Evolutionary conservation across 35 echinoderm and acorn worm genomes (phyloP), one percentile per base, ranked within the genome.

Genomic region (Holothuria glaberrima): DNA sequence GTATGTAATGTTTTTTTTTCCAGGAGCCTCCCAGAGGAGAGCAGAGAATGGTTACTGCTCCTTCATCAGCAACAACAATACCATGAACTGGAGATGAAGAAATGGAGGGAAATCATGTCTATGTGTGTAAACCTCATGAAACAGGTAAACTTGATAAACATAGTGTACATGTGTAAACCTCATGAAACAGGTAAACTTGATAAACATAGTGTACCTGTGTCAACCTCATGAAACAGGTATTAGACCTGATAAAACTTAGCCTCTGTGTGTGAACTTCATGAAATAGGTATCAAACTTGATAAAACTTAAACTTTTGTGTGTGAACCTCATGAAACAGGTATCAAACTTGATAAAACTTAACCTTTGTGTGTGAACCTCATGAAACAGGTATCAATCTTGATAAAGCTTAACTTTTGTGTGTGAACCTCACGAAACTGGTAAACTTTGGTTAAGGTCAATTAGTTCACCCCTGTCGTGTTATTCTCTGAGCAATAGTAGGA

Each of bases 21-120:
- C 34, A 71, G 85, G 30, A 62, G 61, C 25, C 50, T 71, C 38
- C 66, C 60, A 22, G 85, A 71, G 32, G 85, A 69, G 20, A 64
- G 59, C 56, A 84, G 59, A 63, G 89, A 90, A 30, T 90, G 89
- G 89, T 48, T 68, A 29, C 60, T 65, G 5, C 63, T 90, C 20
- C 62, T 90, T 24, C 75, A 90, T 48, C 89, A 90, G 31, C 89
- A 90, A 44, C 89, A 90, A 56, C 58, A 82, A 45, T 90, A 82
- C 76, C 89, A 90, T 82, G 75, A 90, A 45, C 75, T 82, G 62
- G 89, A 90, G 77, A 80, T 90, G 59, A 68, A 66, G 31, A 90
- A 90, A 73, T 90, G 89, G 89, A 80, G 89, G 77, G 89, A 90
- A 34, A 90, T 90, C 17, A 82, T 90, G 75, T 9, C 59, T 35